Evolutionary conservation across 2,888 invertebrate species (phyloP), one percentile per base, ranked within the genome.

Genomic region (Physocephala rufipes): DNA sequence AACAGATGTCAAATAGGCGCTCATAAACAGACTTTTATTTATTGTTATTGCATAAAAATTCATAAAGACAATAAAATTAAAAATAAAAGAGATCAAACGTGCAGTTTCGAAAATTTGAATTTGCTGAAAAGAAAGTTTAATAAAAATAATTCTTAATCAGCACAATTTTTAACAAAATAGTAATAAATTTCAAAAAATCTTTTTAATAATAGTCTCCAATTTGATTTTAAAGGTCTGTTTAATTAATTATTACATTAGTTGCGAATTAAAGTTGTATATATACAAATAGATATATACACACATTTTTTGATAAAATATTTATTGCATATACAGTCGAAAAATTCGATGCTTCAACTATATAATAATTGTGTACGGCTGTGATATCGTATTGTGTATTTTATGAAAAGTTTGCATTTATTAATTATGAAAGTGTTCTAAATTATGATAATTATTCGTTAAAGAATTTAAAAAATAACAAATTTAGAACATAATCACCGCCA

Each of bases 401-500:
- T 43, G 62, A 36, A 65, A 65, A 61, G 47, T 36, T 59, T 59
- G 67, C 59, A 51, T 26, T n/a, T n/a, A 47, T 59, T 21, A 16
- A 19, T 61, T 59, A 28, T 55, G 58, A 58, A 58, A 58, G 67
- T 67, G 58, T 55, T 66, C 58, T 36, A 58, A 47, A 47, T 66
- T 30, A n/a, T n/a, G n/a, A n/a, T n/a, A 49, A 53, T 66, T 28
- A 66, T 66, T 51, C 43, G 53, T 53, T 16, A 30, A n/a, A n/a
- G n/a, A 36, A 9, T 36, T 62, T 36, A 58, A 24, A 55, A 5
- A 47, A 51, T 13, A 51, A 65, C 24, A 67, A 64, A 51, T 67
- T 43, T 62, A 70, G 74, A 74, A 84, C 82, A 84, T 82, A 83
- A 79, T 84, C 84, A 86, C 86, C 86, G 86, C 86, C 86, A 86